These are phyloP conservation scores for Arrhamphus sclerolepis DNA, from an alignment of 2,797 vertebrate genomes.

Conservation along the genomic window DNA sequence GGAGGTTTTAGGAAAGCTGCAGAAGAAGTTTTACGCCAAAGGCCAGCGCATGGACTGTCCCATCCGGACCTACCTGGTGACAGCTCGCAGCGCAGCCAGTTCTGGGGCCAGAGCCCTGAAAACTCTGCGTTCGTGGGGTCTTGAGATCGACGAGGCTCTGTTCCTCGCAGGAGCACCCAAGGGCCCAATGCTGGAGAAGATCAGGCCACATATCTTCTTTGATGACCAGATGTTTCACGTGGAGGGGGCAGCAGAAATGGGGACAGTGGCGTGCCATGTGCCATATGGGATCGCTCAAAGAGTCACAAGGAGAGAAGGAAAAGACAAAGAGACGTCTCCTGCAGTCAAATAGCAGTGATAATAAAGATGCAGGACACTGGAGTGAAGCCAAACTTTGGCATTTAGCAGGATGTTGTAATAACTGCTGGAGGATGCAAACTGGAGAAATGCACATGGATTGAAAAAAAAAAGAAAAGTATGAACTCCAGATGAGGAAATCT, in stretches of 20 bases:
- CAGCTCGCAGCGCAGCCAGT: conserved; percentile 91
- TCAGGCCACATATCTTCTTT: conserved; percentile 93
- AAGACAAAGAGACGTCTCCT: conserved; percentile 40
- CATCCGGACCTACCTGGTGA: conserved; percentile 95
- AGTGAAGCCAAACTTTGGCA: not conserved
- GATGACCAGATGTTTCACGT: conserved; percentile 97
- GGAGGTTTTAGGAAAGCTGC: conserved; percentile 69
- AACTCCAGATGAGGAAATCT: conserved; percentile 12
- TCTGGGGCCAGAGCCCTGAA: conserved; percentile 92
- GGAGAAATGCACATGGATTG: not conserved
- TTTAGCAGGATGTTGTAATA: conserved; percentile 9
- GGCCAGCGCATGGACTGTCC: conserved; percentile 82
- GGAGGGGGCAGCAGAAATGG: conserved; percentile 90
- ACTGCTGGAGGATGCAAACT: not conserved
- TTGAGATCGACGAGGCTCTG: conserved; percentile 93
- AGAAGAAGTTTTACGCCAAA: conserved; percentile 72
- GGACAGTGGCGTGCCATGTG: conserved; percentile 91
- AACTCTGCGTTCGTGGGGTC: conserved; percentile 92
- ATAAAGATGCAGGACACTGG: not conserved
- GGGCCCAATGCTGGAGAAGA: conserved; percentile 92
- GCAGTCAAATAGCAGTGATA: conserved; percentile 35
- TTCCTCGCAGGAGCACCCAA: conserved; percentile 96
- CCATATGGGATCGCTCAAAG: conserved; percentile 85
- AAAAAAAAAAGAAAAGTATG: no score
- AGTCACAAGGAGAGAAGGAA: conserved; percentile 44